Evolutionary conservation across 1,140 invertebrate species (phyloP), one percentile per base, ranked within the genome.

Genomic region (Aleiodes sp.): DNA sequence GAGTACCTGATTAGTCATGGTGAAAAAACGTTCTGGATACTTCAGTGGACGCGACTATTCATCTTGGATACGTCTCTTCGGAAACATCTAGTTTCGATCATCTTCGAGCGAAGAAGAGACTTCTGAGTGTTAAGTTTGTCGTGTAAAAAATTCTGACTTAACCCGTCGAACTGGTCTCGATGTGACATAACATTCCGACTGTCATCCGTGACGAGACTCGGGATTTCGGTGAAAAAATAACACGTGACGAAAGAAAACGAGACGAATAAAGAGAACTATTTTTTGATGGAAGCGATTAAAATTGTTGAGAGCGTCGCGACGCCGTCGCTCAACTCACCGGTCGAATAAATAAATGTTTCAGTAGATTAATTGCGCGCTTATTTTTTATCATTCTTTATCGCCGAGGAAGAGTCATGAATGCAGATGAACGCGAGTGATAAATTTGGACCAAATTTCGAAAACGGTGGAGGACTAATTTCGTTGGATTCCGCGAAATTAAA

Each of bases 311-410:
- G 24, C 16, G 35, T 19, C 4, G 31, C 35, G 16, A 35, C 31
- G 31, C 35, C 31, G 39, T 60, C 31, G 14, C 35, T 52, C 46
- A 52, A 37, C n/a, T 61, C 19, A 24, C 19, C n/a, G 33, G 8
- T 43, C 16, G 60, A 24, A 59, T 59, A 19, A 9, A 66, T 35
- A 12, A 57, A 75, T 78, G 73, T 73, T 56, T 43, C 77, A 69
- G 72, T 80, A 78, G 74, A 56, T 41, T 57, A 72, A 74, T 66
- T 68, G 79, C 78, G 76, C 73, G 79, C 79, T 81, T 81, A 81
- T 81, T 81, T 81, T 81, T 81, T 81, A 79, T 80, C 69, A 35
- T 80, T 81, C 61, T 81, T 81, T 72, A 81, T 80, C 67, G 56
- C 78, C 78, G 76, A 35, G 31, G 10, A 10, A 35, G 31, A 4